Base-by-base conservation (phyloP, 2,113 vertebrate genomes). In the Onychorhynchus coronatus region DNA sequence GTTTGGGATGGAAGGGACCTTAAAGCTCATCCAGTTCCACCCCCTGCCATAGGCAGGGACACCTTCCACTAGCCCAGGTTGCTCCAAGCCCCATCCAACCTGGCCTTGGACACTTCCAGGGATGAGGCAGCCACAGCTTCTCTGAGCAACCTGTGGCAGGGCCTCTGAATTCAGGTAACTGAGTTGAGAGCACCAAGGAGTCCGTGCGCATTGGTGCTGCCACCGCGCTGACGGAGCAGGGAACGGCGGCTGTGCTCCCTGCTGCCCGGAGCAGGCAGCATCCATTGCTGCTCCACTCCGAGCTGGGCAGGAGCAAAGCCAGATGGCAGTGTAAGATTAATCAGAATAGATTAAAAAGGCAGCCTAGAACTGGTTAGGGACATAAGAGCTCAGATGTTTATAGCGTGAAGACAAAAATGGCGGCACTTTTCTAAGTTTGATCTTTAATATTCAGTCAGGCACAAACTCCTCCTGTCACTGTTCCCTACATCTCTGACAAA, bases 31-130 rank as follows among this genome's bases (percentile, higher is more conserved):
- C 16, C 16, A 14, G 12, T n/a, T 0, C 30, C 58, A 72, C 30
- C 21, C 10, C 30, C 25, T 65, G 33, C 76, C 47, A 6, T 1
- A 25, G 24, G 18, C 47, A 83, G 35, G 41, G 47, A 55, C 30
- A 42, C n/a, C 4, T 59, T 5, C 50, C 68, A 37, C 47, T 6
- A 0, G 1, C 17, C 47, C 72, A 42, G 72, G 41, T 0, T 27
- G 47, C 63, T 55, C 30, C 55, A 39, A 61, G 52, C 12, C 33
- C 46, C 0, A 0, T 44, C 46, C 73, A 62, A 13, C 12, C 62
- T 46, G 87, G 37, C 70, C 68, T 41, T 21, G 68, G 52, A 5
- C 61, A 50, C 52, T 74, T 10, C 3, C 53, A 39, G 46, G 31
- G 20, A 52, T 42, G 53, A 31, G n/a, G 47, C 41, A 47, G 61